Evolutionary conservation across 1,140 invertebrate species (phyloP).

Genomic region (Vollenhovia emeryi): DNA sequence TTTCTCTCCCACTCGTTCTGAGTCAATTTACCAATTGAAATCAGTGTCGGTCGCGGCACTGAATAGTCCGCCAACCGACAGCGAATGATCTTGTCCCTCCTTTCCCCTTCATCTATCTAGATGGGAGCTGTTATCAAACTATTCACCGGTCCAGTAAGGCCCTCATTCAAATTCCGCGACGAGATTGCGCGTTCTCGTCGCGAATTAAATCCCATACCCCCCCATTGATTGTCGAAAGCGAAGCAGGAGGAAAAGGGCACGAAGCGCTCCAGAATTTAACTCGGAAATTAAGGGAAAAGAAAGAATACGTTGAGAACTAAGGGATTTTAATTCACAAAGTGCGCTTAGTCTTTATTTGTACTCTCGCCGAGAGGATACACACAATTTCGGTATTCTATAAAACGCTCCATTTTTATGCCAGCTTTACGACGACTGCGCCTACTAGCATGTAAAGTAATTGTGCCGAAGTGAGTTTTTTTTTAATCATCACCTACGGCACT

Average conservation of each 20-base stretch:
- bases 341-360: not conserved
- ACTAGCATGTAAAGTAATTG: constrained; percentile 80
- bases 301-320: not conserved
- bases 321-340: not conserved
- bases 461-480: constrained; percentile 79
- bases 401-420: not conserved
- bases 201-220: constrained; percentile 21
- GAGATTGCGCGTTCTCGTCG: constrained; percentile 31
- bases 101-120: constrained; percentile 47
- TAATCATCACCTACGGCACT: constrained; percentile 82
- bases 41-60: constrained; percentile 80
- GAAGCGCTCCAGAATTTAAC: not conserved
- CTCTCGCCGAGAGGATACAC: not conserved
- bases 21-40: constrained; percentile 85
- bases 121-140: constrained; percentile 75
- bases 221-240: constrained; percentile 1
- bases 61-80: constrained; percentile 77
- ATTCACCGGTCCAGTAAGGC: constrained; percentile 72
- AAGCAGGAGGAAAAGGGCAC: constrained; percentile 5
- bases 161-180: constrained; percentile 61
- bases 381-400: not conserved
- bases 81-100: constrained; percentile 67
- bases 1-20: constrained; percentile 66
- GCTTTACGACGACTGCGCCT: not conserved
- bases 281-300: not conserved